These are phyloP conservation scores for Mycalesis mineus DNA, from an alignment of 2,888 invertebrate species.

Conservation along the genomic window DNA sequence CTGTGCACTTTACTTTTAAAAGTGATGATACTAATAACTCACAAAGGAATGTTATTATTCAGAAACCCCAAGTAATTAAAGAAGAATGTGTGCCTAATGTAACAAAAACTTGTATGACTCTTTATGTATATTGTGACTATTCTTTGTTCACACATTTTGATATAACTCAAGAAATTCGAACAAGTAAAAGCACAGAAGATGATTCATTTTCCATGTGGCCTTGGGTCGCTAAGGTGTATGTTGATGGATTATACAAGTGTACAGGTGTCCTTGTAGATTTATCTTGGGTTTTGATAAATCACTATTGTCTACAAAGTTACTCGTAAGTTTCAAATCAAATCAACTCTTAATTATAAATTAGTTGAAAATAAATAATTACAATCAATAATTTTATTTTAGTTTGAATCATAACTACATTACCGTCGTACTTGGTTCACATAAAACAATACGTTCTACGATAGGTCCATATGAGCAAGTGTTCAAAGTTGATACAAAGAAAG, in stretches of 20 bases:
- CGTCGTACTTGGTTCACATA: conserved; percentile 83
- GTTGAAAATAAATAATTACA: neutral
- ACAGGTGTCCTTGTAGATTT: conserved; percentile 82
- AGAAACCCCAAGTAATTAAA: conserved; percentile 59
- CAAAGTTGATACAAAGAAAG: conserved; percentile 78
- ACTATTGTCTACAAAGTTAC: conserved; percentile 71
- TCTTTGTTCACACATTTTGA: conserved; percentile 58
- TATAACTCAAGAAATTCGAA: conserved; percentile 42
- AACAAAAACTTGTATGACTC: conserved; percentile 71
- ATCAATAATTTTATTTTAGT: conserved; percentile 52
- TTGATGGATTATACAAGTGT: conserved; percentile 83
- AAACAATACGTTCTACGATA: conserved; percentile 73
- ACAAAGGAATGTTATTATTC: conserved; percentile 46
- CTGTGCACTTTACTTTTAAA: conserved; percentile 55
- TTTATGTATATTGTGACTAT: conserved; percentile 76
- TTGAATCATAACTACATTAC: conserved; percentile 77
- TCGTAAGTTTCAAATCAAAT: conserved; percentile 43
- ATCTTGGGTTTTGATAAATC: conserved; percentile 81
- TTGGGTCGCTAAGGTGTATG: conserved; percentile 85
- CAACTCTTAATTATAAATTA: neutral
- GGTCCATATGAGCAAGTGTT: conserved; percentile 85
- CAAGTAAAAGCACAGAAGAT: conserved; percentile 36
- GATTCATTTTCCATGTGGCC: conserved; percentile 71
- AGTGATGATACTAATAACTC: conserved; percentile 37
- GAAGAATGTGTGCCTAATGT: conserved; percentile 67